Conservation (phyloP, 2,113 vertebrate species). For the Toxotes chatareus region DNA sequence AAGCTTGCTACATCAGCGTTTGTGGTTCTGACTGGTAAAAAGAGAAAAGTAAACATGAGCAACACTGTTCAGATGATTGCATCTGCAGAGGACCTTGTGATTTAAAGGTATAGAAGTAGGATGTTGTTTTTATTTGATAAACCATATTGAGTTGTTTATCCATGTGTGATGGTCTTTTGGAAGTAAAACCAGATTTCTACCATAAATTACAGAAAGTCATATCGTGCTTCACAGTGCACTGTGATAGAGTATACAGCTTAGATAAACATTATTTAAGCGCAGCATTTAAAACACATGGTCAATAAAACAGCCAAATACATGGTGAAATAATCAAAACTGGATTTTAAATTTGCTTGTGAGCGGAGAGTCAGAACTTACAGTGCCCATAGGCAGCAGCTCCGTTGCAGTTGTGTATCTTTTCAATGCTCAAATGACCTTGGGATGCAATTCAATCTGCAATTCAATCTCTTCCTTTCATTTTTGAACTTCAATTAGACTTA, state of each 20-base stretch:
- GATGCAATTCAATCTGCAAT: constrained; percentile 78
- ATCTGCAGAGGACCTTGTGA: neutral
- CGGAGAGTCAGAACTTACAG: constrained; percentile 3
- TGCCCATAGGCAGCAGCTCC: constrained; percentile 35
- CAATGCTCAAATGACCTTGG: constrained; percentile 74
- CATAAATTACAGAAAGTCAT: constrained; percentile 16
- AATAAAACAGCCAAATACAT: constrained; percentile 42
- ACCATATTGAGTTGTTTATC: neutral
- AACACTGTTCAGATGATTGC: neutral
- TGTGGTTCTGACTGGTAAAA: neutral
- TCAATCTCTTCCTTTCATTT: constrained; percentile 67
- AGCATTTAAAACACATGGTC: constrained; percentile 47
- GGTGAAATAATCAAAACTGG: constrained; percentile 45
- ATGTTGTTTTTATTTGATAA: constrained; percentile 25
- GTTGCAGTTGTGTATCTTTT: constrained; percentile 57
- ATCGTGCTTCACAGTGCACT: constrained; percentile 14
- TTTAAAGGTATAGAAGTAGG: neutral
- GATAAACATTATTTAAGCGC: constrained; percentile 18
- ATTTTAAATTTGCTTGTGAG: constrained; percentile 62
- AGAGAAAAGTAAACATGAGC: neutral
- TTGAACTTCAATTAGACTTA: constrained; percentile 74
- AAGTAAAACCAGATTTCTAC: constrained; percentile 4
- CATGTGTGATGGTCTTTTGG: constrained; percentile 1
- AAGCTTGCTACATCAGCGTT: neutral
- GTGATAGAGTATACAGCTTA: neutral